These are phyloP conservation scores for Loxodonta africana DNA, from an alignment of 2,113 vertebrate species.

Conservation along the genomic window DNA sequence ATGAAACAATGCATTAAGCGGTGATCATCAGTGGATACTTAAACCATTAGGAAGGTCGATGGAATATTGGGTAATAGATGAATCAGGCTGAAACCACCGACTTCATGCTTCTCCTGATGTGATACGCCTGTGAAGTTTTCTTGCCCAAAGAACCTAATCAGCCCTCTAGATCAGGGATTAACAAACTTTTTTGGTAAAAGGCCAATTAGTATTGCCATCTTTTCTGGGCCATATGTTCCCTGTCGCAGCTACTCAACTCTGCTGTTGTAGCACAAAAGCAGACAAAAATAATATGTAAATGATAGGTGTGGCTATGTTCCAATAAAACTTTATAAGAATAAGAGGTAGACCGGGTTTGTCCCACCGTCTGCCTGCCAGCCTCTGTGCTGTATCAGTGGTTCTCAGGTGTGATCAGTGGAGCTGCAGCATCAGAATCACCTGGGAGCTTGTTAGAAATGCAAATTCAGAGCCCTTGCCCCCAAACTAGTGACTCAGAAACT, in stretches of 20 bases:
- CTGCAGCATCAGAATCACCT: neutral
- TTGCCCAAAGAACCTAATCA: neutral
- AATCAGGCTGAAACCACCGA: no score
- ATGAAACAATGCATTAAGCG: neutral
- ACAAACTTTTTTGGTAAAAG: neutral
- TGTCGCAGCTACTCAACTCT: no score
- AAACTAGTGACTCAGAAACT: neutral
- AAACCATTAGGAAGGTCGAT: neutral
- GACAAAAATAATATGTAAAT: no score
- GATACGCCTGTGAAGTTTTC: neutral
- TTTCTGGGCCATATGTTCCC: neutral
- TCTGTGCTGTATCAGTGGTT: neutral
- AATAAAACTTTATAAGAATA: neutral
- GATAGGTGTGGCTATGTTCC: neutral
- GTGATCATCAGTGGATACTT: neutral
- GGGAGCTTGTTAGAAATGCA: neutral
- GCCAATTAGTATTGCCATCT: neutral
- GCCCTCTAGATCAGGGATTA: neutral
- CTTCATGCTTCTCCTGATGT: neutral
- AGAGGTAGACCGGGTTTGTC: neutral
- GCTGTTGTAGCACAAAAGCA: no score
- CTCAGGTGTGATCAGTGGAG: neutral
- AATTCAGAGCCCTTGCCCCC: neutral
- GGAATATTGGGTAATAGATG: neutral
- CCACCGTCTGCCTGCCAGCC: neutral